A percentile compares a stretch with the other conserved stretches of the same genome.
phyloP scores from a whole-genome alignment of 2,797 vertebrate species.

The Caiman crocodilus region DNA sequence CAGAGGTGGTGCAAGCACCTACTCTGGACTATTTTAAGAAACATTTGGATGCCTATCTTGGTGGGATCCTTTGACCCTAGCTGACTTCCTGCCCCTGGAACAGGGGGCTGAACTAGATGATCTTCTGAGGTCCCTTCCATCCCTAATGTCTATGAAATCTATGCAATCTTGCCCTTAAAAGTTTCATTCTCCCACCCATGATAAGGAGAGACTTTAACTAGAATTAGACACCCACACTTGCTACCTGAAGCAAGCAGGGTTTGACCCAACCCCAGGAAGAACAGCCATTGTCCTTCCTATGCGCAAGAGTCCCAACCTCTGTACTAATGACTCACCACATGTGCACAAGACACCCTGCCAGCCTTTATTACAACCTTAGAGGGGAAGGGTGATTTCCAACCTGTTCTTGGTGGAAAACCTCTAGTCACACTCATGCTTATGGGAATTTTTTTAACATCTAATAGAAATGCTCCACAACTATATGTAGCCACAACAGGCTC shows the following conservation, averaged over 20 bases:
- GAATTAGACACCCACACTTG: background rate
- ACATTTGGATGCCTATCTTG: too few species aligned
- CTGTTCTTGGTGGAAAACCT: background rate
- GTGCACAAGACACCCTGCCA: too few species aligned
- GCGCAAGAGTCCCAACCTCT: background rate
- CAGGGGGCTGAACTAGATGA: too few species aligned
- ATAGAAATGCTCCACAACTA: background rate
- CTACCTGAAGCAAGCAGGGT: background rate
- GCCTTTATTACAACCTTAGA: too few species aligned
- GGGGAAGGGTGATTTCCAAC: background rate
- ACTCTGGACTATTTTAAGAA: too few species aligned
- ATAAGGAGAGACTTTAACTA: background rate
- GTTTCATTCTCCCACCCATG: too few species aligned
- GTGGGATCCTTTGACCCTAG: too few species aligned
- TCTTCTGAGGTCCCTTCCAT: too few species aligned
- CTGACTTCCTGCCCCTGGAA: too few species aligned
- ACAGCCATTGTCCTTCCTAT: background rate
- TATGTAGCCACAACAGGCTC: background rate
- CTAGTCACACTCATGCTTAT: background rate
- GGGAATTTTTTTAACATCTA: background rate
- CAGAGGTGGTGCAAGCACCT: too few species aligned
- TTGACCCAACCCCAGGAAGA: background rate
- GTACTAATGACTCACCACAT: background rate
- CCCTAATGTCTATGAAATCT: too few species aligned
- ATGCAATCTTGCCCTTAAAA: background rate